Evolutionary conservation across 2,113 vertebrate species (phyloP), one percentile per base, ranked within the genome.

Genomic region (Passer domesticus): DNA sequence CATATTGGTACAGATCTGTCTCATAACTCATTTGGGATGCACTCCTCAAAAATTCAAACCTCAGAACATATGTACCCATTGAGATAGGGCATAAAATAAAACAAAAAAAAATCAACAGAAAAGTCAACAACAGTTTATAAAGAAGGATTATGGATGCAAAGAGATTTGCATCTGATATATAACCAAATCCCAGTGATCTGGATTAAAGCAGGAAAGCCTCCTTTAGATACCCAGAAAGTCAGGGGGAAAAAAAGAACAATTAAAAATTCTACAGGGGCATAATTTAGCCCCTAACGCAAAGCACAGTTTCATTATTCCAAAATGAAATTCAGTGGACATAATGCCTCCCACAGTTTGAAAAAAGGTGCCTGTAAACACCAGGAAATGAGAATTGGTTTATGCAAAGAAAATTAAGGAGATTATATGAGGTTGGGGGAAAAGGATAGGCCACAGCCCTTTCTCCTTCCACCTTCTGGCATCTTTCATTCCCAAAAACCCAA

Each of bases 111-210:
- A 3, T 5, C 6, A 2, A 41, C 27, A 60, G 47, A 62, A 88
- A 89, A 91, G 47, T 90, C 90, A 93, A 91, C 87, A 80, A 88
- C 59, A 78, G 64, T 95, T 95, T 78, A 92, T 83, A 90, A 76
- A 74, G 93, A 83, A 69, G 90, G 91, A 96, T 97, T 96, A 95
- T 27, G 55, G 76, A 93, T 77, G 76, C 92, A 89, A 59, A 94
- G 83, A 94, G 92, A 93, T 95, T 96, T 91, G 79, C 56, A 90
- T 88, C 80, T 64, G 85, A 95, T 96, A 91, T 70, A 96, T 90
- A 96, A 83, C 82, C 46, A 97, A 94, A 94, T 92, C 90, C 84
- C 72, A 91, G 74, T 80, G 81, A 97, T 92, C 87, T 96, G 82
- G 93, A 94, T 95, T 96, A 96, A 80, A 88, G 82, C 67, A 63